These are phyloP conservation scores for Thalpophila matura DNA, from an alignment of 2,888 invertebrate genomes.

Conservation along the genomic window DNA sequence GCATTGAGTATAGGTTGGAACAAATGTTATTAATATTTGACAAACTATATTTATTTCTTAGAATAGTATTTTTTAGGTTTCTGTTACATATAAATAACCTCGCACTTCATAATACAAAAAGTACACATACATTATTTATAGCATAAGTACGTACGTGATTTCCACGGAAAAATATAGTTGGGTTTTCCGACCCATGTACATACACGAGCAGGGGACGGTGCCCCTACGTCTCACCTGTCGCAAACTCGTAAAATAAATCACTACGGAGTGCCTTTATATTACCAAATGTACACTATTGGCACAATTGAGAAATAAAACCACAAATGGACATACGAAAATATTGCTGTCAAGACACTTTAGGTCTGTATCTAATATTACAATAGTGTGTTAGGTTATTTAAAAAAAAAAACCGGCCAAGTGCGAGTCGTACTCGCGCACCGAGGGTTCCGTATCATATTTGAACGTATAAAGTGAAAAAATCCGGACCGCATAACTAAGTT, in stretches of 20 bases:
- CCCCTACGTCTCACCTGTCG: conserved; percentile 61
- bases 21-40: too few relatives aligned
- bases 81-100: conserved; percentile 1
- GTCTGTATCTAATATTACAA: too few relatives aligned
- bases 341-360: too few relatives aligned
- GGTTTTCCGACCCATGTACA: conserved; percentile 38
- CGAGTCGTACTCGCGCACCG: too few relatives aligned
- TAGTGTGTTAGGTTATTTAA: background rate
- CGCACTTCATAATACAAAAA: conserved; percentile 16
- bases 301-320: conserved; percentile 68
- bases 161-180: conserved; percentile 40
- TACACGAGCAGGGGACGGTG: conserved; percentile 54
- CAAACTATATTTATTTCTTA: background rate
- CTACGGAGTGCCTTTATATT: conserved; percentile 64
- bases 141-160: conserved; percentile 29
- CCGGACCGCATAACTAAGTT: too few relatives aligned
- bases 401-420: too few relatives aligned
- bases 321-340: conserved; percentile 23
- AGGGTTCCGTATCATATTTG: too few relatives aligned
- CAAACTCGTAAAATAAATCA: conserved; percentile 74
- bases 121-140: conserved; percentile 25
- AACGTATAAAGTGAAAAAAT: too few relatives aligned
- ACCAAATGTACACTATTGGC: conserved; percentile 65
- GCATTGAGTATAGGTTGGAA: too few relatives aligned
- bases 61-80: background rate